Percentiles rank a stretch among this genome's conserved stretches.
Evolutionary conservation across 2,113 vertebrate genomes (phyloP).

Genomic region (Poeciliopsis prolifica): DNA sequence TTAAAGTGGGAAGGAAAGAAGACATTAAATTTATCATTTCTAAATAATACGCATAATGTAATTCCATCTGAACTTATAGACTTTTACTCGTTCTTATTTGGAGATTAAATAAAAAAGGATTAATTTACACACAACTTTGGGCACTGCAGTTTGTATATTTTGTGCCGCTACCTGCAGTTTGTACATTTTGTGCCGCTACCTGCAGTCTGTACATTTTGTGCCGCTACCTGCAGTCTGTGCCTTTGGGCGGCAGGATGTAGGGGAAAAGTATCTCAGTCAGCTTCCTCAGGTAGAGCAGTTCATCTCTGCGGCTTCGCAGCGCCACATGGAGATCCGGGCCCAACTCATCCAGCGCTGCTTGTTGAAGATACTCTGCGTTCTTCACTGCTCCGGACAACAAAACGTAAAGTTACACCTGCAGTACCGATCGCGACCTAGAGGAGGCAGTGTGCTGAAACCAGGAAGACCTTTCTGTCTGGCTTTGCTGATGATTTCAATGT

Average conservation of each 20-base stretch:
- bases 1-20: no score
- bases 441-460: neutral
- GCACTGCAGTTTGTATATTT: conserved; percentile 70
- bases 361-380: conserved; percentile 89
- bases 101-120: no score
- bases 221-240: conserved; percentile 92
- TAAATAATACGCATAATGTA: no score
- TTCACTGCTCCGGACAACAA: conserved; percentile 79
- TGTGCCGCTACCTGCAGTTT: conserved; percentile 78
- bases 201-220: neutral
- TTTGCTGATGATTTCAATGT: conserved; percentile 96
- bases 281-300: conserved; percentile 94
- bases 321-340: conserved; percentile 94
- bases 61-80: no score
- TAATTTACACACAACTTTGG: no score
- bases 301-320: conserved; percentile 93
- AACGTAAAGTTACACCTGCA: neutral
- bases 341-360: conserved; percentile 94
- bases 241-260: conserved; percentile 93
- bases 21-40: no score
- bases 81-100: no score
- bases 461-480: conserved; percentile 91
- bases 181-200: conserved; percentile 75
- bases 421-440: neutral
- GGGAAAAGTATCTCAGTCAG: conserved; percentile 95